Conservation (phyloP, 2,888 invertebrate genomes). For the Erannis defoliaria region DNA sequence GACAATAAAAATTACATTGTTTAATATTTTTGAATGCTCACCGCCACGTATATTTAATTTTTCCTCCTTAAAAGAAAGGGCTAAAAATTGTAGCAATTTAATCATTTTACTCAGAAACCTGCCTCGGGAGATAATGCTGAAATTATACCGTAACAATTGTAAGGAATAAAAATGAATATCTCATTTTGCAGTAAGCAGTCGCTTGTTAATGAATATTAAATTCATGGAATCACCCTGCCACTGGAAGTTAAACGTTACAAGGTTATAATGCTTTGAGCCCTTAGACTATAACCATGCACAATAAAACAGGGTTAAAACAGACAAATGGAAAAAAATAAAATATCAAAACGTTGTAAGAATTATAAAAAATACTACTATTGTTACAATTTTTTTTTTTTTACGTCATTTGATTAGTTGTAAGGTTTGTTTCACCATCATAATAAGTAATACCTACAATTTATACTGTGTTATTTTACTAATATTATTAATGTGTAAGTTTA, state of each 20-base stretch:
- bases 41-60: conserved; percentile 48
- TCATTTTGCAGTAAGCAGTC: conserved; percentile 66
- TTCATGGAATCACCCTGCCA: conserved; percentile 42
- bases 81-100: conserved; percentile 73
- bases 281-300: conserved; percentile 5
- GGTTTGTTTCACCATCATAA: too few relatives aligned
- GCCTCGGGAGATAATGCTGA: conserved; percentile 71
- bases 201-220: conserved; percentile 66
- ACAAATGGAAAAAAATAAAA: conserved; percentile 18
- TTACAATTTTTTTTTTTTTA: too few relatives aligned
- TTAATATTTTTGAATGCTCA: conserved; percentile 51
- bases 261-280: conserved; percentile 19
- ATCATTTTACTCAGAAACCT: conserved; percentile 75
- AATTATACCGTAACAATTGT: conserved; percentile 78
- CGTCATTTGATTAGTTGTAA: too few relatives aligned
- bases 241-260: conserved; percentile 28
- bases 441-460: too few relatives aligned
- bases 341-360: neutral
- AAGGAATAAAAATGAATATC: conserved; percentile 76
- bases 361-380: too few relatives aligned
- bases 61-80: conserved; percentile 50
- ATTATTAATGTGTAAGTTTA: too few relatives aligned
- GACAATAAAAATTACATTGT: conserved; percentile 38
- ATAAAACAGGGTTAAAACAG: neutral
- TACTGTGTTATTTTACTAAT: too few relatives aligned